Percentiles rank a stretch among this genome's conserved stretches.
Evolutionary conservation across 2,113 vertebrate genomes (phyloP).

Genomic region (Gopherus evgoodei): DNA sequence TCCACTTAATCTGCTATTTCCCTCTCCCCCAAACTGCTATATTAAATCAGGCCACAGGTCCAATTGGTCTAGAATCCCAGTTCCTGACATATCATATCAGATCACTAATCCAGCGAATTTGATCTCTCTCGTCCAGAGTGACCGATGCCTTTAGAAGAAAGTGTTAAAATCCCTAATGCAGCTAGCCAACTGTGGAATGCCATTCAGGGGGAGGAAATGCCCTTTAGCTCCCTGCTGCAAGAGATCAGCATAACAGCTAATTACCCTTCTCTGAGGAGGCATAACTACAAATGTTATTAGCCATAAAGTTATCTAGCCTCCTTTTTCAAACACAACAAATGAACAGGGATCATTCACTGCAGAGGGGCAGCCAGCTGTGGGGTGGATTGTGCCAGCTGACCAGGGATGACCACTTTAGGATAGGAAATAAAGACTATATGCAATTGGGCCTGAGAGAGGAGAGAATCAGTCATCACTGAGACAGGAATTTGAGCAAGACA

Average conservation of each 20-base stretch:
- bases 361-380: background rate
- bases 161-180: background rate
- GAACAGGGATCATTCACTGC: background rate
- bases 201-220: background rate
- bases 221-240: background rate
- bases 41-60: background rate
- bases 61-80: background rate
- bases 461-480: background rate
- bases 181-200: background rate
- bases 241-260: background rate
- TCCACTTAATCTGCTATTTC: background rate
- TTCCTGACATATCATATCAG: background rate
- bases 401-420: background rate
- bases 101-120: background rate
- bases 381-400: background rate
- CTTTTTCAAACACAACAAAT: conserved; percentile 6
- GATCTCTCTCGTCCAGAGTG: background rate
- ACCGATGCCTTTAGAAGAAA: background rate
- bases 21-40: background rate
- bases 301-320: conserved; percentile 25
- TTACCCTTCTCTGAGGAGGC: background rate
- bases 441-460: background rate
- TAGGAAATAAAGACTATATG: background rate
- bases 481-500: background rate
- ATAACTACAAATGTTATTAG: conserved; percentile 21